Percentiles rank a stretch among this genome's conserved stretches.
Evolutionary conservation across 2,113 vertebrate species (phyloP).

Genomic region (Numenius arquata): DNA sequence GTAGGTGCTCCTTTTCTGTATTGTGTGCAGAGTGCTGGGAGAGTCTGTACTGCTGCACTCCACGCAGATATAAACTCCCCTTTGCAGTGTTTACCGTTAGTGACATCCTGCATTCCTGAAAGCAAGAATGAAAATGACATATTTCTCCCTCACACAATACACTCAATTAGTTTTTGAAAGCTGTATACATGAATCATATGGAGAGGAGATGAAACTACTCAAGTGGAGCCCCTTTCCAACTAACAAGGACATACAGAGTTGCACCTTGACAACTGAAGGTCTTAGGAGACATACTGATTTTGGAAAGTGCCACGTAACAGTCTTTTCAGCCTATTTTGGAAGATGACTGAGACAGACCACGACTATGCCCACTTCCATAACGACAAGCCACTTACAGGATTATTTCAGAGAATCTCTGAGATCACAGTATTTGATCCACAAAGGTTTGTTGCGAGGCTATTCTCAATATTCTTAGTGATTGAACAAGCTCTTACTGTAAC

Average conservation of each 20-base stretch:
- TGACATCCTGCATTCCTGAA: not conserved
- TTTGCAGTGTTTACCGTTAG: not conserved
- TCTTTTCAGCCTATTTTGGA: not conserved
- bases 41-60: not conserved
- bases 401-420: not conserved
- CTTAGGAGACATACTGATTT: not conserved
- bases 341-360: not conserved
- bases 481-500: not conserved
- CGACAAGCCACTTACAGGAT: not conserved
- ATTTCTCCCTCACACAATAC: not conserved
- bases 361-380: not conserved
- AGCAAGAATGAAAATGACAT: not conserved
- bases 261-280: not conserved
- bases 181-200: not conserved
- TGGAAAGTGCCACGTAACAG: not conserved
- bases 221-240: not conserved
- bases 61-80: not conserved
- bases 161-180: not conserved
- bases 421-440: not conserved
- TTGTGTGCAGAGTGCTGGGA: not conserved
- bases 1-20: not conserved
- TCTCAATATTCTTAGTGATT: not conserved
- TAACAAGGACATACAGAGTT: not conserved
- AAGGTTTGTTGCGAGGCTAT: not conserved
- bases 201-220: not conserved